Base-by-base conservation (phyloP, 2,113 vertebrate species). In the Dendrocopos noguchii region DNA sequence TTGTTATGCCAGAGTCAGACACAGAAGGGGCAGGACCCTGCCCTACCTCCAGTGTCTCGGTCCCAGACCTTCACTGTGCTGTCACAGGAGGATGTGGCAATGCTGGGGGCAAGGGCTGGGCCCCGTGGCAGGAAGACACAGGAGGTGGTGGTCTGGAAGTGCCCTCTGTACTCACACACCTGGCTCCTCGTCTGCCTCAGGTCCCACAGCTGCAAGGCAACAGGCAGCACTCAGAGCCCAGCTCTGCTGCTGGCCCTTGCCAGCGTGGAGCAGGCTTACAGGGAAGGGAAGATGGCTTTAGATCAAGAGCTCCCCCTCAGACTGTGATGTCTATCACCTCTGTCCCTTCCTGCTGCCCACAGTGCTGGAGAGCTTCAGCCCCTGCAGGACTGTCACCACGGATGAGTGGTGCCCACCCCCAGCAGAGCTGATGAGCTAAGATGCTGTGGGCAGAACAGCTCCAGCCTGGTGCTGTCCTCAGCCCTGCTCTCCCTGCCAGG, bases 31-130 rank as follows among this genome's bases (percentile, higher is more conserved):
- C 61, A 82, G 77, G 56, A 33, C 60, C 52, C 29, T 65, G n/a
- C n/a, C 85, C 29, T 86, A 99, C 99, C 99, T 98, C 98, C 98
- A 42, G 98, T 98, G 87, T 98, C 98, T 86, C 96, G 98, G 91
- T 99, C 98, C 99, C 99, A 99, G 85, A 99, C 88, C 96, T 98
- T 99, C 94, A 99, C 96, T 0, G 98, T 99, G 97, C 98, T 88
- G 96, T 99, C 99, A 5, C 97, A 98, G 1, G 99, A 99, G 44
- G 99, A 98, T 0, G 99, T 99, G 86, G 98, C 99, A n/a, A 99
- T 81, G 46, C 94, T 78, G 71, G 98, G 95, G 34, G 93, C 4
- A 8, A 81, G 95, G 4, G 93, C 71, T 7, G 94, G 67, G 57
- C 88, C 46, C 56, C 65, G 44, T 0, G 99, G 98, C 42, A 99